A percentile compares a stretch with the other conserved stretches of the same genome.
Conservation (phyloP, 2,888 invertebrate species). For the Orthonevra nobilis region DNA sequence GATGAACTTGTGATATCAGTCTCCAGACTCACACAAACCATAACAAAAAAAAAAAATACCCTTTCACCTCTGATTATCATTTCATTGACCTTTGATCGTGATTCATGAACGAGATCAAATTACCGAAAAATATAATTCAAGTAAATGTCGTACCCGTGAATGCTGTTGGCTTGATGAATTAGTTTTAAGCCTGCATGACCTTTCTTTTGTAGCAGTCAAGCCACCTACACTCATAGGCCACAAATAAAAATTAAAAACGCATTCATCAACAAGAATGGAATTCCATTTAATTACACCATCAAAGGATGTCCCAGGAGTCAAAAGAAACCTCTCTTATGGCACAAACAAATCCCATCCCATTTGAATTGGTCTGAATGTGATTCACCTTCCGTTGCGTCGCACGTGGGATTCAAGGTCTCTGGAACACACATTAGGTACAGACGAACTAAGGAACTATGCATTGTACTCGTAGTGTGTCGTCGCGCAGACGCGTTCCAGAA, state of each 20-base stretch:
- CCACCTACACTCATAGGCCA: slow-evolving; percentile 38
- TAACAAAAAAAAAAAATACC: slow-evolving; percentile 8
- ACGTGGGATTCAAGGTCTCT: slow-evolving; percentile 62
- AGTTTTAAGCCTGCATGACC: slow-evolving; percentile 28
- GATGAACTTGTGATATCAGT: slow-evolving; percentile 33
- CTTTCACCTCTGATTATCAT: slow-evolving; percentile 30
- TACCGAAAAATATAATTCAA: slow-evolving; percentile 46
- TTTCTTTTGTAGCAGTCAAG: slow-evolving; percentile 1
- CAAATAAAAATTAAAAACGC: slow-evolving; percentile 55
- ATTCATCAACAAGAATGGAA: slow-evolving; percentile 56
- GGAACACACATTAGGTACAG: neutral
- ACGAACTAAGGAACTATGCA: neutral
- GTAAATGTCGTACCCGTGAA: slow-evolving; percentile 12
- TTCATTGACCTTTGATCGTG: slow-evolving; percentile 64
- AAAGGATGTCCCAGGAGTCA: slow-evolving; percentile 66
- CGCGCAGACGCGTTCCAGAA: slow-evolving; percentile 57
- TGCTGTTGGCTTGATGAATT: slow-evolving; percentile 57
- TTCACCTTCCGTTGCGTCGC: too few relatives aligned
- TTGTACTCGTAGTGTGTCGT: slow-evolving; percentile 46
- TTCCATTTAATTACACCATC: slow-evolving; percentile 59
- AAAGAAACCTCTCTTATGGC: slow-evolving; percentile 1
- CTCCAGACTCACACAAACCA: neutral
- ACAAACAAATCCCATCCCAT: slow-evolving; percentile 48
- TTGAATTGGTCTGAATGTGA: slow-evolving; percentile 23
- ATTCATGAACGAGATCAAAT: slow-evolving; percentile 67